Percentiles rank a stretch among this genome's conserved stretches.
phyloP scores from a whole-genome alignment of 2,113 vertebrate genomes.

The Eudyptes chrysolophus region DNA sequence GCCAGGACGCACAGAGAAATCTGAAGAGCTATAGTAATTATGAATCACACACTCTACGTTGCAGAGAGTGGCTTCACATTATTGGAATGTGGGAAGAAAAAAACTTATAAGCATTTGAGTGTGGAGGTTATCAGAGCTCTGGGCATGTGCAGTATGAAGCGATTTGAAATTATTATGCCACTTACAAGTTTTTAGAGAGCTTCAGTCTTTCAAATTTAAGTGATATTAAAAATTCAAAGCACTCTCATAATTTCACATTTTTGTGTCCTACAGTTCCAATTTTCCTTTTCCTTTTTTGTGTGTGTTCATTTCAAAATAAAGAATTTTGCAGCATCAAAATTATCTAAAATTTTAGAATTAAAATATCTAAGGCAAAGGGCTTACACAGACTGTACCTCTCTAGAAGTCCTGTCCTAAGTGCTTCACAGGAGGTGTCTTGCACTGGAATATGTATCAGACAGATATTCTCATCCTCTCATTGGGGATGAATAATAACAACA shows the following conservation, averaged over 20 bases:
- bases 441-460: not conserved
- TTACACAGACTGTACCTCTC: not conserved
- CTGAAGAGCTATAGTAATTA: not conserved
- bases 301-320: conserved; percentile 14
- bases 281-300: not conserved
- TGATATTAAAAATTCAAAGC: conserved; percentile 52
- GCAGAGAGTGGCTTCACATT: not conserved
- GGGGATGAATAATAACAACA: not conserved
- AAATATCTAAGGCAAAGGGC: not conserved
- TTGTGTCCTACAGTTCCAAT: not conserved
- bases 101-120: not conserved
- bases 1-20: not conserved
- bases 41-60: not conserved
- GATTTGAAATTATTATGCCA: conserved; percentile 48
- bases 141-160: not conserved
- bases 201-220: conserved; percentile 50
- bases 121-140: conserved; percentile 13
- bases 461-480: not conserved
- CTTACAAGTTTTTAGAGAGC: conserved; percentile 45
- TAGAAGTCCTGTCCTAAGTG: not conserved
- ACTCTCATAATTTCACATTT: conserved; percentile 13
- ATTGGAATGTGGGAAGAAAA: conserved; percentile 4
- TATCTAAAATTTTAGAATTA: conserved; percentile 1
- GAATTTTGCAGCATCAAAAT: conserved; percentile 30
- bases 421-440: not conserved